Conservation (phyloP, 2,888 invertebrate genomes). For the Amblyjoppa fuscipennis region DNA sequence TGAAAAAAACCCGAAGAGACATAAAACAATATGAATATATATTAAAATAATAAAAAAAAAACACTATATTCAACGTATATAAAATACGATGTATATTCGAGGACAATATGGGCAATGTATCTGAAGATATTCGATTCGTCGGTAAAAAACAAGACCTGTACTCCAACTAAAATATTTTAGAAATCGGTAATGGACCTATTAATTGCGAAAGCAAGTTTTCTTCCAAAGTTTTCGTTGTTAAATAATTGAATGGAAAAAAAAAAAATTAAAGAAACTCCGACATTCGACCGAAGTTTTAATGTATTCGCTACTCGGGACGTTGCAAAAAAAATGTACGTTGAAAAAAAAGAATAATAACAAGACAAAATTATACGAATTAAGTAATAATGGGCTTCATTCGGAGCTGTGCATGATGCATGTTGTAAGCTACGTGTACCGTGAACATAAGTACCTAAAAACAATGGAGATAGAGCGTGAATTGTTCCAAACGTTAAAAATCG, state of each 20-base stretch:
- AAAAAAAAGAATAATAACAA: conserved; percentile 10
- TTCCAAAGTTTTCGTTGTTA: background rate
- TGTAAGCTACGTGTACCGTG: conserved; percentile 78
- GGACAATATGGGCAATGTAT: conserved; percentile 42
- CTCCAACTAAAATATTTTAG: conserved; percentile 70
- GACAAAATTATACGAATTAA: conserved; percentile 41
- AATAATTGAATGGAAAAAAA: background rate
- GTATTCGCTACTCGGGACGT: conserved; percentile 66
- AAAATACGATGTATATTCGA: conserved; percentile 39
- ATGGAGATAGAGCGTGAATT: conserved; percentile 57
- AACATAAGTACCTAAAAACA: conserved; percentile 64
- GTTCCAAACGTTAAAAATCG: conserved; percentile 48
- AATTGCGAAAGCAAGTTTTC: background rate
- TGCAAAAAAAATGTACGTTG: conserved; percentile 66
- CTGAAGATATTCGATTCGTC: conserved; percentile 24
- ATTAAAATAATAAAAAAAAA: conserved; percentile 45
- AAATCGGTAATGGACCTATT: conserved; percentile 12
- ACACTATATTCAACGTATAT: conserved; percentile 44
- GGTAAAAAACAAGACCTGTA: conserved; percentile 64
- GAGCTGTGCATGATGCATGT: conserved; percentile 75
- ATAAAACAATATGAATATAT: conserved; percentile 51
- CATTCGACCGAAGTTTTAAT: conserved; percentile 38
- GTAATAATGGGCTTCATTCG: conserved; percentile 62
- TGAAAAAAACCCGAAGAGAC: conserved; percentile 41
- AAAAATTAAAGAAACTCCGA: conserved; percentile 31